Conservation (phyloP, 2,888 invertebrate species). For the Spicauda simplicius region DNA sequence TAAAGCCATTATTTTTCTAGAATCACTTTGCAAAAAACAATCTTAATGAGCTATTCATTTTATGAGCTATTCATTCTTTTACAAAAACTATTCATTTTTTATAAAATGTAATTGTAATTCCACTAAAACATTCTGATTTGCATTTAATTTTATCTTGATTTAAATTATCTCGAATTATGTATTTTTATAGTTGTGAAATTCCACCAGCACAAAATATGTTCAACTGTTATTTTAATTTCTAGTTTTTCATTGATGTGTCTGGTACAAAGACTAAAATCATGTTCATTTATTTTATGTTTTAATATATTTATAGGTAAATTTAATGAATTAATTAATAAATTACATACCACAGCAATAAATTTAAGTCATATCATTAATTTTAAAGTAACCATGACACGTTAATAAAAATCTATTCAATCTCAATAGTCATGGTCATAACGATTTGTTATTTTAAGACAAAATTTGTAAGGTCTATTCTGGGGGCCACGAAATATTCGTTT, state of each 20-base stretch:
- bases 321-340: background rate
- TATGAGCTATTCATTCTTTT: background rate
- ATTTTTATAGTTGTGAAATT: background rate
- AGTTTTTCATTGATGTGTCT: background rate
- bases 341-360: constrained; percentile 16
- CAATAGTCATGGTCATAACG: too few species aligned
- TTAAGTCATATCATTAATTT: constrained; percentile 16
- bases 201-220: background rate
- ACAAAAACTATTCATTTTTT: background rate
- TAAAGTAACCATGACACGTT: constrained; percentile 3
- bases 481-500: too few species aligned
- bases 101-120: constrained; percentile 17
- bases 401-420: background rate
- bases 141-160: background rate
- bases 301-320: constrained; percentile 1
- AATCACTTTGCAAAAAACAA: too few species aligned
- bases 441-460: too few species aligned
- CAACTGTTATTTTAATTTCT: background rate
- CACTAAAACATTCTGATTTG: constrained; percentile 18
- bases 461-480: too few species aligned
- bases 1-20: too few species aligned
- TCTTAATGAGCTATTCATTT: too few species aligned
- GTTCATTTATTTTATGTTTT: constrained; percentile 2
- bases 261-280: background rate
- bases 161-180: too few species aligned